These are phyloP conservation scores for Clarias gariepinus DNA, from an alignment of 2,113 vertebrate species.

Conservation along the genomic window DNA sequence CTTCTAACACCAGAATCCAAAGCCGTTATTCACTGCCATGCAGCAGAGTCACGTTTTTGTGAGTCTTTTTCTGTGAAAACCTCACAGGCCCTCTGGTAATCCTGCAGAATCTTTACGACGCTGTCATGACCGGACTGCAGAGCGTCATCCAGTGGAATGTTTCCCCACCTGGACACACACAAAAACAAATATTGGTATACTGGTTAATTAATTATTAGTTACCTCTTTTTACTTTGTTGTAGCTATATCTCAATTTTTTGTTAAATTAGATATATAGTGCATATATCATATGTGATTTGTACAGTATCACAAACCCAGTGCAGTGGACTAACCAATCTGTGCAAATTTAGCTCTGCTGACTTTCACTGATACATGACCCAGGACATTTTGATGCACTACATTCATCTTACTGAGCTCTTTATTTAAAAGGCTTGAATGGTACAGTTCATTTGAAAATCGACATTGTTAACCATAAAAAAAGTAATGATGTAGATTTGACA, in stretches of 20 bases:
- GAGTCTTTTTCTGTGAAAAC: conserved; percentile 57
- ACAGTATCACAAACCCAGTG: background rate
- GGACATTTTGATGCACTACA: background rate
- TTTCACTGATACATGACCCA: background rate
- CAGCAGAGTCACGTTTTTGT: conserved; percentile 64
- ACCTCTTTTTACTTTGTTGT: background rate
- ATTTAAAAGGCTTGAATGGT: background rate
- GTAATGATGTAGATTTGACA: background rate
- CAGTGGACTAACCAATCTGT: background rate
- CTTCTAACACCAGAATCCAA: background rate
- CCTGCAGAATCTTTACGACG: conserved; percentile 75
- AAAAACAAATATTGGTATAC: background rate
- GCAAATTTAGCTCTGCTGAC: background rate
- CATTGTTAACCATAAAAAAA: background rate
- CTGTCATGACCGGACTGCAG: conserved; percentile 76
- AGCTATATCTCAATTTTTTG: background rate
- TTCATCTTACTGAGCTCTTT: background rate
- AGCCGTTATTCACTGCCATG: conserved; percentile 64
- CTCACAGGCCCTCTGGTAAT: conserved; percentile 74
- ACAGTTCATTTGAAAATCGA: background rate
- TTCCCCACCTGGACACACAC: conserved; percentile 77
- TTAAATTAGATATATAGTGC: background rate
- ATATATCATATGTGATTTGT: background rate
- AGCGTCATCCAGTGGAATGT: conserved; percentile 81
- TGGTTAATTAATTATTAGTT: background rate